Conservation (phyloP, 2,888 invertebrate species). For the Apotomis betuletana region DNA sequence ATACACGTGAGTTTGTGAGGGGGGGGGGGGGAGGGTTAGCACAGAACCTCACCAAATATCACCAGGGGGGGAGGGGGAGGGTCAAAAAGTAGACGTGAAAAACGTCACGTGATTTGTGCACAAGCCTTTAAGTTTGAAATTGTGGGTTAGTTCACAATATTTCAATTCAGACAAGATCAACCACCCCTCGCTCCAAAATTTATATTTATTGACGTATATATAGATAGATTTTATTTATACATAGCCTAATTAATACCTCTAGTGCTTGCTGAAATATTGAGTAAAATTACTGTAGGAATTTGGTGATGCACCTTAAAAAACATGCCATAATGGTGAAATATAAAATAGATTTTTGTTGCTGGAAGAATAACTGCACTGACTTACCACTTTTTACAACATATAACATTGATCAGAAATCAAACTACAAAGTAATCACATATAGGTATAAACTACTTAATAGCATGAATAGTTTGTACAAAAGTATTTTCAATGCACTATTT, state of each 20-base stretch:
- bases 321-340: no score
- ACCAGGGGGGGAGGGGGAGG: no score
- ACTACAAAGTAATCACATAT: neutral
- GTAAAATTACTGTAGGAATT: neutral
- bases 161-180: neutral
- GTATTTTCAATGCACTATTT: conserved; percentile 24
- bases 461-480: conserved; percentile 22
- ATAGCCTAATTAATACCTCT: conserved; percentile 10
- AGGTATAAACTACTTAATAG: neutral
- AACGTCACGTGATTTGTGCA: no score
- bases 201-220: neutral
- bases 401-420: neutral
- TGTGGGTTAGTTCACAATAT: no score
- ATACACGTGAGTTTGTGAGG: no score
- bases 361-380: no score
- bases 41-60: no score
- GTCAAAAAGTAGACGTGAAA: no score
- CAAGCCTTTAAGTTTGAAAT: no score
- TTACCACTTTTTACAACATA: neutral
- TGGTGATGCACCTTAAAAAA: neutral
- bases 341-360: no score
- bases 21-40: no score
- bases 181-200: neutral
- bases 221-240: neutral
- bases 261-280: neutral